Percentiles rank a stretch among this genome's conserved stretches.
phyloP scores from a whole-genome alignment of 1,140 invertebrate genomes.

The Cotesia vestalis region DNA sequence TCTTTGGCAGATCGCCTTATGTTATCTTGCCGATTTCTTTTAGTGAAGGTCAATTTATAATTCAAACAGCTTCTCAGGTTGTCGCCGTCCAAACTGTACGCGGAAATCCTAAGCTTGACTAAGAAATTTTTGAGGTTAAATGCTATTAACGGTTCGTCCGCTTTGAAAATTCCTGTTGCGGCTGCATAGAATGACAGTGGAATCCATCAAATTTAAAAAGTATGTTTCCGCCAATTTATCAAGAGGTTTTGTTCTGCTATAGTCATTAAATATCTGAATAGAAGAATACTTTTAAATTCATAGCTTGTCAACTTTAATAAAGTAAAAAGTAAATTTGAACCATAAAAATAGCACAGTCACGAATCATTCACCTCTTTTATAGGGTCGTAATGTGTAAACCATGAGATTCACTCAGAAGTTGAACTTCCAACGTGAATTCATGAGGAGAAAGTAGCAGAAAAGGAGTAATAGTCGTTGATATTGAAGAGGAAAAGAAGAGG shows the following conservation, averaged over 20 bases:
- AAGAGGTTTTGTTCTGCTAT: slow-evolving; percentile 83
- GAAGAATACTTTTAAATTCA: too few relatives aligned
- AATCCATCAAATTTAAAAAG: slow-evolving; percentile 89
- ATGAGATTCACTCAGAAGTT: slow-evolving; percentile 11
- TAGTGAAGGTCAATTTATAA: slow-evolving; percentile 94
- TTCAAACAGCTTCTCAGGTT: slow-evolving; percentile 96
- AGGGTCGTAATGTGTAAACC: slow-evolving; percentile 13
- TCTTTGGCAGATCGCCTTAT: slow-evolving; percentile 97
- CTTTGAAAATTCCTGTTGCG: slow-evolving; percentile 93
- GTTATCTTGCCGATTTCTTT: slow-evolving; percentile 96
- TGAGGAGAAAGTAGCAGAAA: slow-evolving; percentile 8
- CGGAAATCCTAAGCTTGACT: slow-evolving; percentile 85
- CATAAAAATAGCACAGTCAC: neutral
- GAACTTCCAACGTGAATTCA: slow-evolving; percentile 1
- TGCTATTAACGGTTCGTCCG: slow-evolving; percentile 97
- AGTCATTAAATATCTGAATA: too few relatives aligned
- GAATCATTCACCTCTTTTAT: neutral
- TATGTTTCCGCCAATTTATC: slow-evolving; percentile 89
- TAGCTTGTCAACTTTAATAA: too few relatives aligned
- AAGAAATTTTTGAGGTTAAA: slow-evolving; percentile 95
- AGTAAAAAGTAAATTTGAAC: too few relatives aligned
- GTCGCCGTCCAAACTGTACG: slow-evolving; percentile 97
- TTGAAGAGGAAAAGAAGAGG: neutral
- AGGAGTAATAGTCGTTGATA: neutral
- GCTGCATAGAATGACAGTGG: slow-evolving; percentile 97